Evolutionary conservation across 2,113 vertebrate species (phyloP).

Genomic region (Noctilio leporinus): DNA sequence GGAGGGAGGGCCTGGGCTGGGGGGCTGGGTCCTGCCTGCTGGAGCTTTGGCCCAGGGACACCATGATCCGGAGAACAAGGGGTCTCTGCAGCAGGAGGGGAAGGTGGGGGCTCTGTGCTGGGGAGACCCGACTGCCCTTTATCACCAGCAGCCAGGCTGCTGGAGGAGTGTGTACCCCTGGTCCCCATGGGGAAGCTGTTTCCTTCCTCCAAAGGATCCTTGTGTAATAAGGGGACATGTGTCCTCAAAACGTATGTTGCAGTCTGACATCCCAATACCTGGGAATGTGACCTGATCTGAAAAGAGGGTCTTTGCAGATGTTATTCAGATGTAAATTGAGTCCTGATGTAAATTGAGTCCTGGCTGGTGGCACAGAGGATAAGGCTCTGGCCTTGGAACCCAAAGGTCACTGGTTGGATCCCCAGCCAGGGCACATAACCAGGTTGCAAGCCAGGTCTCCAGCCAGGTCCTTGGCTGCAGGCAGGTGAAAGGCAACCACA

Average conservation of each 20-base stretch:
- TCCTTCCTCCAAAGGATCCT: neutral
- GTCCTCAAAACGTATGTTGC: neutral
- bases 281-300: neutral
- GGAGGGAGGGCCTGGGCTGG: rapidly evolving
- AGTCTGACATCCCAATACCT: neutral
- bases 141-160: rapidly evolving
- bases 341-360: too few relatives aligned
- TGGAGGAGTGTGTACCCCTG: rapidly evolving
- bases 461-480: too few relatives aligned
- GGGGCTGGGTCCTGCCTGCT: neutral
- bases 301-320: neutral
- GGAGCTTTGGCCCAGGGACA: too few relatives aligned
- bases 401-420: too few relatives aligned
- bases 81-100: too few relatives aligned
- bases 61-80: rapidly evolving
- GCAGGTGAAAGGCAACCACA: too few relatives aligned
- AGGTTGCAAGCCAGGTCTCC: too few relatives aligned
- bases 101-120: neutral
- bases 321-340: neutral
- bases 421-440: too few relatives aligned
- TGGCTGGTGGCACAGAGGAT: too few relatives aligned
- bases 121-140: neutral
- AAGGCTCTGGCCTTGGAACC: too few relatives aligned
- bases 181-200: rapidly evolving
- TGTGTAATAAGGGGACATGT: rapidly evolving